A percentile compares a stretch with the other conserved stretches of the same genome.
These are phyloP conservation scores for Erebia epiphron DNA, from an alignment of 2,888 invertebrate species.

Conservation along the genomic window DNA sequence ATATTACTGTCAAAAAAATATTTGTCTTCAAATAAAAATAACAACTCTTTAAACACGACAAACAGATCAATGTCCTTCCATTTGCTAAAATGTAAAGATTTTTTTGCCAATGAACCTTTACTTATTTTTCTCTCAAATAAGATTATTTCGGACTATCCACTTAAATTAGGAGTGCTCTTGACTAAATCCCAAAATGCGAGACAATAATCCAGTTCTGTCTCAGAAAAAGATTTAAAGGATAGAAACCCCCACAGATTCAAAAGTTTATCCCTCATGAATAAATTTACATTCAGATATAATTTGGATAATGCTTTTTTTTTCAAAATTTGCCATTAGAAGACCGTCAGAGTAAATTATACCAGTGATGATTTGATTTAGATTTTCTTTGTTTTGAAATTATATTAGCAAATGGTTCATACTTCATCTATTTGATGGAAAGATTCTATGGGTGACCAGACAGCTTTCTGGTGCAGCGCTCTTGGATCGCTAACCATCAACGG, in stretches of 20 bases:
- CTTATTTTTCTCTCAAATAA: conserved; percentile 1
- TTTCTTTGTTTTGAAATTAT: not conserved
- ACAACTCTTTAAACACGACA: too few species aligned
- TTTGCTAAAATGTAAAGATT: not conserved
- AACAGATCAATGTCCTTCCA: too few species aligned
- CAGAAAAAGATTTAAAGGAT: conserved; percentile 24
- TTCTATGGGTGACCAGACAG: too few species aligned
- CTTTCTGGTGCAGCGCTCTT: too few species aligned
- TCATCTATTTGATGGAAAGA: too few species aligned
- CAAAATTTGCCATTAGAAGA: not conserved
- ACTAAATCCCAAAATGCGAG: conserved; percentile 23
- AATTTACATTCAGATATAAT: conserved; percentile 25
- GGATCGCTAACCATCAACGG: too few species aligned
- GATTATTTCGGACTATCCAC: conserved; percentile 7
- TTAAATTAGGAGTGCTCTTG: conserved; percentile 21
- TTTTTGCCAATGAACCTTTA: conserved; percentile 35
- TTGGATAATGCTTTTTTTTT: conserved; percentile 6
- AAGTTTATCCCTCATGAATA: conserved; percentile 25
- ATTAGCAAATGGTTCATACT: not conserved
- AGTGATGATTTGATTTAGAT: not conserved
- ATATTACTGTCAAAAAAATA: too few species aligned
- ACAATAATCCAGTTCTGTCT: conserved; percentile 21
- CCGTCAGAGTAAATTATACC: not conserved
- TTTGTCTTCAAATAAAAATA: too few species aligned
- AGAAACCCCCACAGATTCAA: conserved; percentile 20